These are phyloP conservation scores for Gila robusta DNA, from an alignment of 2,797 vertebrate genomes.

Conservation along the genomic window DNA sequence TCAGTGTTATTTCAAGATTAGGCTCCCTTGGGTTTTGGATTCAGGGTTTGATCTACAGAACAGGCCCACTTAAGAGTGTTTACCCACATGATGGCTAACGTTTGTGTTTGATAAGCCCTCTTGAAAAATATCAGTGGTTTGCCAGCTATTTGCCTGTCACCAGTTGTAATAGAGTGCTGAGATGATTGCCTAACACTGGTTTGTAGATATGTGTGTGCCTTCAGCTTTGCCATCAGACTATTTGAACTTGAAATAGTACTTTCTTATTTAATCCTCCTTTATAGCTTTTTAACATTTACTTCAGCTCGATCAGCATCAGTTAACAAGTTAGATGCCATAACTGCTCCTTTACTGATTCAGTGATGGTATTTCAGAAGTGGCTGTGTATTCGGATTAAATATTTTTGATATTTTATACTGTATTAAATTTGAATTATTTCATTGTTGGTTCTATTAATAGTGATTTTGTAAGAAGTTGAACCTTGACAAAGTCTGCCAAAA, in stretches of 20 bases:
- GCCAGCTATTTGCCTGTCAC: conserved; percentile 63
- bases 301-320: neutral
- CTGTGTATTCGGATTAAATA: neutral
- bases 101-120: conserved; percentile 62
- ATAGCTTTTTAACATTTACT: neutral
- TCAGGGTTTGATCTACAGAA: conserved; percentile 29
- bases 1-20: conserved; percentile 19
- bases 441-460: neutral
- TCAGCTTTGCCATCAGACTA: conserved; percentile 12
- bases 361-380: neutral
- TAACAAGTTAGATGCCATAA: neutral
- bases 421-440: neutral
- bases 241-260: conserved; percentile 11
- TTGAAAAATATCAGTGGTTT: conserved; percentile 62
- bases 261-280: conserved; percentile 11
- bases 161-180: conserved; percentile 53
- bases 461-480: neutral
- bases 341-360: neutral
- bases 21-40: conserved; percentile 17
- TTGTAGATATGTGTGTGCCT: conserved; percentile 43
- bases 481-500: neutral
- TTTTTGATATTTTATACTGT: neutral
- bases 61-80: conserved; percentile 39
- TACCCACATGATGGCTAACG: conserved; percentile 47
- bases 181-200: conserved; percentile 45